Evolutionary conservation across 2,888 invertebrate species (phyloP), one percentile per base, ranked within the genome.

Genomic region (Caradrina kadenii): DNA sequence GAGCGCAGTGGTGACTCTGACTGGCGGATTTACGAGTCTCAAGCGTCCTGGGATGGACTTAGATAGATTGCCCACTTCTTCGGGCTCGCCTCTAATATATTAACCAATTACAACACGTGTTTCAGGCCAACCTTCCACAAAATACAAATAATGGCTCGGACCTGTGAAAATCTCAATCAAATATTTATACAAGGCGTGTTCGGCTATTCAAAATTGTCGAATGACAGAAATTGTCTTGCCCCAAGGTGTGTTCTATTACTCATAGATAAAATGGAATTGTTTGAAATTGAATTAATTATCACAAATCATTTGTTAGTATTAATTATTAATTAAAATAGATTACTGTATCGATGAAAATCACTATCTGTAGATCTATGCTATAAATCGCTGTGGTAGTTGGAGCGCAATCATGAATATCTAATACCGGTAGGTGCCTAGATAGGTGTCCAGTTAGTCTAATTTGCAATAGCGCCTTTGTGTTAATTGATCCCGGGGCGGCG

Each of bases 391-490:
- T 60, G 67, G 82, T 80, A 85, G 76, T 83, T 84, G 85, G 77
- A 84, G 86, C 77, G 84, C 89, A 91, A 92, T 92, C 90, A 89
- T 88, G 88, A 88, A 90, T 88, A 91, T 91, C 90, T 91, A 90
- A 91, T 87, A 84, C 89, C 84, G 80, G 87, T 89, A 88, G 89
- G 87, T 83, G 85, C 86, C 86, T 86, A 88, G 88, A 91, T 92
- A 89, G 87, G 87, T 87, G 90, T 89, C 89, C 88, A 87, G 90
- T 91, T 92, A 92, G 92, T 90, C 92, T 95, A 93, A 95, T 94
- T 94, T 94, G 94, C 93, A 92, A 93, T 93, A 90, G 90, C 87
- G 88, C 91, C 92, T 93, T 92, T 91, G 93, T 93, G 94, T 94
- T 95, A 95, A 95, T 95, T 93, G 95, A 94, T 94, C 94, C 90